These are phyloP conservation scores for Ceratina japonica DNA, from an alignment of 1,140 invertebrate genomes.

Conservation along the genomic window DNA sequence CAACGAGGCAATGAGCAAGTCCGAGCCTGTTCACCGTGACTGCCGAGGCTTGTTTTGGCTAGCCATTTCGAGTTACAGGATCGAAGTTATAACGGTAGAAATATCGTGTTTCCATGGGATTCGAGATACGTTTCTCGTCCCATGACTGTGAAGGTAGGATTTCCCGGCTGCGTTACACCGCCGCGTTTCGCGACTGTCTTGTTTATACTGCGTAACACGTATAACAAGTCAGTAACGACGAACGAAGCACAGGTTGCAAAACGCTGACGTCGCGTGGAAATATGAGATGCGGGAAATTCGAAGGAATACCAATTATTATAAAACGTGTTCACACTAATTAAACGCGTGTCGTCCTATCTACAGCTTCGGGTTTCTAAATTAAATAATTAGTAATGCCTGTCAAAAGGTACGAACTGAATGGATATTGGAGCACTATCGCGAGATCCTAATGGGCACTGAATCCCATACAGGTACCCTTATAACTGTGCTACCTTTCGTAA, in stretches of 20 bases:
- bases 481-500: not conserved
- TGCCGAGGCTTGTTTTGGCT: constrained; percentile 30
- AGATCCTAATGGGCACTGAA: not conserved
- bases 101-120: constrained; percentile 71
- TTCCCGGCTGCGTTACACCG: too few relatives aligned
- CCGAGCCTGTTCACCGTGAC: constrained; percentile 33
- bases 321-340: not conserved
- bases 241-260: too few relatives aligned
- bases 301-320: not conserved
- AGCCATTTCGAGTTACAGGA: constrained; percentile 37
- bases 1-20: not conserved
- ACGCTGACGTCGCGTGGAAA: not conserved
- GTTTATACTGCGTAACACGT: too few relatives aligned
- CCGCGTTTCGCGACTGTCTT: too few relatives aligned
- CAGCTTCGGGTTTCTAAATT: not conserved
- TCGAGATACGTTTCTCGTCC: constrained; percentile 54
- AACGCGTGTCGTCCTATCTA: too few relatives aligned
- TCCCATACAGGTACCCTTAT: constrained; percentile 61
- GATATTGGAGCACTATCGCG: not conserved
- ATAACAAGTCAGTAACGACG: too few relatives aligned
- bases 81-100: constrained; percentile 57
- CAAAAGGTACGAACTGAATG: not conserved
- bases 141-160: constrained; percentile 50
- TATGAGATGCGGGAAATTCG: constrained; percentile 21
- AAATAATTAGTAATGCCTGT: not conserved